Conservation (phyloP, 2,888 invertebrate species). For the Lamellibrachia columna region DNA sequence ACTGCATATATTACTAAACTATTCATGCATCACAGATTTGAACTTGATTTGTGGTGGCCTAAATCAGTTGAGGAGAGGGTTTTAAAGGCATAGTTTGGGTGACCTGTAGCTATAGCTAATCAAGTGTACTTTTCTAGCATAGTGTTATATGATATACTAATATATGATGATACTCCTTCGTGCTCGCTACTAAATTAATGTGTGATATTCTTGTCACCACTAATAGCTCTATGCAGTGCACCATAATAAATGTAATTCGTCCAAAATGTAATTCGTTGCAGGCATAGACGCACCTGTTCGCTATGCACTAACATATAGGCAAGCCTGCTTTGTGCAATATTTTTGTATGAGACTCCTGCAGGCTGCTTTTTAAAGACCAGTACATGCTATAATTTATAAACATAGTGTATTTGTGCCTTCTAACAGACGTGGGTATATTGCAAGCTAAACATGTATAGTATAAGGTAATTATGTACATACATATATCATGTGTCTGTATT, state of each 20-base stretch:
- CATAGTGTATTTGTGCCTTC: background rate
- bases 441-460: background rate
- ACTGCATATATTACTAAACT: too few species aligned
- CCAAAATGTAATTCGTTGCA: background rate
- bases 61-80: background rate
- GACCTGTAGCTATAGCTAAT: background rate
- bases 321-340: background rate
- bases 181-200: background rate
- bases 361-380: background rate
- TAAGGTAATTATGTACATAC: constrained; percentile 3
- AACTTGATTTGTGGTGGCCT: too few species aligned
- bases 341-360: background rate
- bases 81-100: background rate
- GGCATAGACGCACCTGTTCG: too few species aligned
- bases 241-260: background rate
- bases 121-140: background rate
- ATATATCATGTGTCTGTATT: background rate
- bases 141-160: background rate
- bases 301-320: background rate
- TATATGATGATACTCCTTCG: background rate
- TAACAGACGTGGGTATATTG: background rate
- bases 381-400: background rate
- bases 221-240: background rate
- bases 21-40: too few species aligned
- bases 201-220: background rate